Conservation (phyloP, 2,113 vertebrate species). For the Caranx melampygus region DNA sequence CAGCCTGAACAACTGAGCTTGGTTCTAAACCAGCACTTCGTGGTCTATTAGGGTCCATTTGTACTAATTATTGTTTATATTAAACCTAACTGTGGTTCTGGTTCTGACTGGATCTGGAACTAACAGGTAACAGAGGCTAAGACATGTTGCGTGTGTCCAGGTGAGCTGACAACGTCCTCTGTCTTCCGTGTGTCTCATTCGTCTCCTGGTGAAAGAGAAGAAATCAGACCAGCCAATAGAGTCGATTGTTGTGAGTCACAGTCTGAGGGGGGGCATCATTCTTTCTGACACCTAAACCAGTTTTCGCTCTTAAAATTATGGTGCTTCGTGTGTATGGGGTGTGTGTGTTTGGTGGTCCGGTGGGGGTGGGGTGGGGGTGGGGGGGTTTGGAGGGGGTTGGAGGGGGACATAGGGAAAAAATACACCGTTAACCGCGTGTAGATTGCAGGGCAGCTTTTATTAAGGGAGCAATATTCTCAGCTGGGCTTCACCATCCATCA, state of each 20-base stretch:
- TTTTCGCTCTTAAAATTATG: constrained; percentile 76
- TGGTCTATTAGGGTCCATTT: no score
- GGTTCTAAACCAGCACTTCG: no score
- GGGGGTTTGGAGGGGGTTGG: constrained; percentile 36
- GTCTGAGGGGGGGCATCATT: constrained; percentile 76
- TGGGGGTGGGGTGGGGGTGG: no score
- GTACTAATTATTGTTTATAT: no score
- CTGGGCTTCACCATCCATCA: constrained; percentile 81
- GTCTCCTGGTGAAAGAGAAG: constrained; percentile 40
- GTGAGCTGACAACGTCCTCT: constrained; percentile 33
- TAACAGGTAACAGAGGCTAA: no score
- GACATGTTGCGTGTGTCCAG: background rate
- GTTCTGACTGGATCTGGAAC: no score
- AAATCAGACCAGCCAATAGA: constrained; percentile 35
- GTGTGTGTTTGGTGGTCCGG: no score
- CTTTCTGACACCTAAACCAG: constrained; percentile 82
- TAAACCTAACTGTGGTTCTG: no score
- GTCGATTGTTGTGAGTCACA: constrained; percentile 51
- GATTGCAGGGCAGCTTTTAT: constrained; percentile 80
- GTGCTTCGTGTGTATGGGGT: no score
- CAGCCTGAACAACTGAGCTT: no score
- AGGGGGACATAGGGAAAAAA: constrained; percentile 47
- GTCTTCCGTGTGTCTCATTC: constrained; percentile 43
- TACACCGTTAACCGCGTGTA: constrained; percentile 64
- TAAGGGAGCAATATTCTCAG: constrained; percentile 83